These are phyloP conservation scores for Anthoscopus minutus DNA, from an alignment of 2,113 vertebrate genomes.

Conservation along the genomic window DNA sequence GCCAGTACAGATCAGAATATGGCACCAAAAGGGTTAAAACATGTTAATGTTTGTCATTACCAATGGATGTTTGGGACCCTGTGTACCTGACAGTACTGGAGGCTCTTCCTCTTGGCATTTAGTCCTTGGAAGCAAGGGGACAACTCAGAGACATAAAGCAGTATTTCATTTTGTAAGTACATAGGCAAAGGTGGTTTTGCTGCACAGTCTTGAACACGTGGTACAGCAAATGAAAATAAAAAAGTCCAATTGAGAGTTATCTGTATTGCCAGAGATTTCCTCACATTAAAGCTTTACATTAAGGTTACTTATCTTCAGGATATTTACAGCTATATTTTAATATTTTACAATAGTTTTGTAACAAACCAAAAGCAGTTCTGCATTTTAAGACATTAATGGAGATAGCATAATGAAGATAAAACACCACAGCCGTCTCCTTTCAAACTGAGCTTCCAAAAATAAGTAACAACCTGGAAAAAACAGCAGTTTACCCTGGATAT, in stretches of 20 bases:
- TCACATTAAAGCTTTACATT: not conserved
- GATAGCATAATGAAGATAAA: not conserved
- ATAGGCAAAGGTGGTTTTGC: not conserved
- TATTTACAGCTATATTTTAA: not conserved
- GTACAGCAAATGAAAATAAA: not conserved
- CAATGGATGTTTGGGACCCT: not conserved
- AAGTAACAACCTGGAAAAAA: not conserved
- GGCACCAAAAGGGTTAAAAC: not conserved
- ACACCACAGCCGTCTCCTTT: not conserved
- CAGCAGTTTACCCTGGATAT: not conserved
- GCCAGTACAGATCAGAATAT: accelerated
- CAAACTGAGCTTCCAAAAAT: not conserved
- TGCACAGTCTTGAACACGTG: not conserved
- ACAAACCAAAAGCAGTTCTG: not conserved
- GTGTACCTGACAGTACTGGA: not conserved
- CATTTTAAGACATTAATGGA: not conserved
- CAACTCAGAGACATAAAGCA: not conserved
- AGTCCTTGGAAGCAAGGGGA: not conserved
- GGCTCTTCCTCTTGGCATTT: not conserved
- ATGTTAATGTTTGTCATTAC: not conserved
- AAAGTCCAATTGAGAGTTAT: not conserved
- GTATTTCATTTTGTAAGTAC: not conserved
- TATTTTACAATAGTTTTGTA: not conserved
- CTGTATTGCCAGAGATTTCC: not conserved
- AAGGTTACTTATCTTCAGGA: not conserved